These are phyloP conservation scores for Physella acuta DNA, from an alignment of 1,140 invertebrate species.

Conservation along the genomic window DNA sequence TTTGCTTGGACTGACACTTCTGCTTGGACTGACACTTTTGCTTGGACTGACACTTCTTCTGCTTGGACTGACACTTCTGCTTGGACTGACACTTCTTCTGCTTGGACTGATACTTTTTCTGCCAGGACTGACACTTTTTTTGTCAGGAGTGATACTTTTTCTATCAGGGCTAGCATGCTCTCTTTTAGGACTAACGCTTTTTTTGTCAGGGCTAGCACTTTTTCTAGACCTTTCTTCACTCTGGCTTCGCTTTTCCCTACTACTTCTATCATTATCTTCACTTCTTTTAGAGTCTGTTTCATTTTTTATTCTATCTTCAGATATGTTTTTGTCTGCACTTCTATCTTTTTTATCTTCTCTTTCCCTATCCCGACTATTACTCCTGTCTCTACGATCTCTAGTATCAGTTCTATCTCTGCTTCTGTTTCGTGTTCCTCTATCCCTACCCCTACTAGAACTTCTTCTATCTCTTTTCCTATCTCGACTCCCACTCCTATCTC, in stretches of 20 bases:
- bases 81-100: background rate
- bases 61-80: too few relatives aligned
- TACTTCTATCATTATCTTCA: background rate
- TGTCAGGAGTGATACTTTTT: too few relatives aligned
- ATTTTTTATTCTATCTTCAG: background rate
- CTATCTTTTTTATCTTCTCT: background rate
- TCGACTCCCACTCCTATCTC: slow-evolving; percentile 1
- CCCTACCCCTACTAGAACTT: background rate
- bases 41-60: background rate
- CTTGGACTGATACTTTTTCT: too few relatives aligned
- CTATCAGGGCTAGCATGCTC: too few relatives aligned
- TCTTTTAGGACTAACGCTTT: too few relatives aligned
- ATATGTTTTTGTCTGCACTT: background rate
- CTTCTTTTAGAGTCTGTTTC: background rate
- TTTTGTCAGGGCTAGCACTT: background rate
- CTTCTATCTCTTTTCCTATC: background rate
- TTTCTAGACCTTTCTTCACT: background rate
- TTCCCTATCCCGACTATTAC: background rate
- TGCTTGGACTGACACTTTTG: background rate
- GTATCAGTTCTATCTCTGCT: background rate
- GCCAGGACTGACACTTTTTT: too few relatives aligned
- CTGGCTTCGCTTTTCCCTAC: background rate
- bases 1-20: background rate
- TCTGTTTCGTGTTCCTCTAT: background rate
- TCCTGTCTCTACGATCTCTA: slow-evolving; percentile 12